These are phyloP conservation scores for Apus apus DNA, from an alignment of 2,113 vertebrate species.

Conservation along the genomic window DNA sequence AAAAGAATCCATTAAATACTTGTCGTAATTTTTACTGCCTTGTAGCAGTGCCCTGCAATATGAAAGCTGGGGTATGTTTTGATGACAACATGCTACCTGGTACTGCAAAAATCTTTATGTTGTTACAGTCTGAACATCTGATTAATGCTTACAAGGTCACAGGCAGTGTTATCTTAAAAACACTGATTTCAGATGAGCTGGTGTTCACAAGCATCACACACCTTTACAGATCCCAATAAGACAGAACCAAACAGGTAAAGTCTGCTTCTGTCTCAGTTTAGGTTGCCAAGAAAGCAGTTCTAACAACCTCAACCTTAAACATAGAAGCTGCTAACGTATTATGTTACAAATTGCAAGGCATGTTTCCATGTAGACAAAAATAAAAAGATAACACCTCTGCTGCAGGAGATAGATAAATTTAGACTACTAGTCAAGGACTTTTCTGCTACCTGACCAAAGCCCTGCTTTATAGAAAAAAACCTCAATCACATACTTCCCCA, in stretches of 20 bases:
- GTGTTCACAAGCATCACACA: conserved; percentile 54
- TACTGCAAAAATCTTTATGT: neutral
- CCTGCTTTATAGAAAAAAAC: neutral
- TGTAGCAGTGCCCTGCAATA: neutral
- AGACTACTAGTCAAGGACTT: neutral
- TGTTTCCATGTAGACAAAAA: neutral
- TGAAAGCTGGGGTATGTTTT: conserved; percentile 22
- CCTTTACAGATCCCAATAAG: conserved; percentile 44
- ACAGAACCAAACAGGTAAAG: conserved; percentile 72
- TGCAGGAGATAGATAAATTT: neutral
- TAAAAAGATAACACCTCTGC: neutral
- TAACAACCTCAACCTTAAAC: conserved; percentile 61
- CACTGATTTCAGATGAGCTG: conserved; percentile 43
- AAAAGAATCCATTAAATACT: neutral
- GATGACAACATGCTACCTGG: neutral
- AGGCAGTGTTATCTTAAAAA: conserved; percentile 65
- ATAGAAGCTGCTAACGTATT: conserved; percentile 35
- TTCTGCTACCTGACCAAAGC: neutral
- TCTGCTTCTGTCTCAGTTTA: conserved; percentile 62
- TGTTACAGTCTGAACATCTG: conserved; percentile 12
- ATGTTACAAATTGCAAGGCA: conserved; percentile 22
- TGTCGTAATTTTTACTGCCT: neutral
- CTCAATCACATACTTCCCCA: neutral
- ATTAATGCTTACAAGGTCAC: conserved; percentile 67
- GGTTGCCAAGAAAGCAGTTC: conserved; percentile 48